Evolutionary conservation across 2,797 vertebrate genomes (phyloP), one percentile per base, ranked within the genome.

Genomic region (Phrynocephalus guinanensis): DNA sequence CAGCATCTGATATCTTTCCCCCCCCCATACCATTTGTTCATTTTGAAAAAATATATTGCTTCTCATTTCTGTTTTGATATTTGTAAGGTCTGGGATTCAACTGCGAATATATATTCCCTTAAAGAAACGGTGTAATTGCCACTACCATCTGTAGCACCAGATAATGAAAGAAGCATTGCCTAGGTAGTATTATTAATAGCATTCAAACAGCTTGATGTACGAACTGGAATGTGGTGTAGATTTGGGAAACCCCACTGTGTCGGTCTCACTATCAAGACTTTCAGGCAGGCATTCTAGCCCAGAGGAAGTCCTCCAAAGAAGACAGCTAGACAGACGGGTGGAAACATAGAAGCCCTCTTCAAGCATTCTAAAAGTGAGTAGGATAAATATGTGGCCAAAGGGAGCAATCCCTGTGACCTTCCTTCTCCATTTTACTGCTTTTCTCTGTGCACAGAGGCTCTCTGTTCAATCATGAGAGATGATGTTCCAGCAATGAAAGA

Each of bases 161-260:
- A 80, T 88, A 85, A 79, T 75, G 75, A 48, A 75, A 75, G 70
- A 85, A 68, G 87, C 28, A 38, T 52, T 52, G 76, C 70, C 80
- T 75, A 56, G 28, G 63, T 88, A 81, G 81, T 56, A 30, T 67
- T 81, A 67, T 81, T 75, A 85, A 88, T 56, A 24, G 10, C 56
- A 68, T 80, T 85, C 87, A 88, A 67, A 80, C 84, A 76, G 83
- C 56, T 68, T 80, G 60, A 67, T 81, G 83, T 81, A 81, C 81
- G 60, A 81, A 52, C 48, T 75, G 44, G 70, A 76, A 85, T 70
- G 52, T 73, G 33, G 38, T 73, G 20, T 38, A 22, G 72, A 8
- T 38, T 73, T 73, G 33, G 18, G 63, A 63, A 78, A 50, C 52
- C 30, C 60, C 56, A 63, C n/a, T 10, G 15, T 80, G 71, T 73